phyloP scores from a whole-genome alignment of 2,888 invertebrate species.

The Epinotia ramella region DNA sequence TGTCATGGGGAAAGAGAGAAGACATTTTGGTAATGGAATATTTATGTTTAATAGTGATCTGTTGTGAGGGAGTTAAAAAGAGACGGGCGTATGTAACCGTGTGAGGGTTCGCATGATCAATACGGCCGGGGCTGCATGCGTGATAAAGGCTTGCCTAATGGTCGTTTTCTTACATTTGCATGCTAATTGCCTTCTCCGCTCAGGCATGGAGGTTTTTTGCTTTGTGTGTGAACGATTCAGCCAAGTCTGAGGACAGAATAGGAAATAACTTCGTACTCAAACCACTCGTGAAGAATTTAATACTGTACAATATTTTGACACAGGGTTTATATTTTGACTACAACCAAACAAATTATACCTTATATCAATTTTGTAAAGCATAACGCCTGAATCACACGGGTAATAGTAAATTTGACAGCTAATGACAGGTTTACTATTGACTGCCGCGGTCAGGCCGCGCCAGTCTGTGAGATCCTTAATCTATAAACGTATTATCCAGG shows the following conservation, averaged over 20 bases:
- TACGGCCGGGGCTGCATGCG: slow-evolving; percentile 70
- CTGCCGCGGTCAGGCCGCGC: too few relatives aligned
- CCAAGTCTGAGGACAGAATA: slow-evolving; percentile 51
- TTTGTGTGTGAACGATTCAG: slow-evolving; percentile 70
- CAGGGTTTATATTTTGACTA: background rate
- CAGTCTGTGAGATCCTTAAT: too few relatives aligned
- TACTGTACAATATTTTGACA: background rate
- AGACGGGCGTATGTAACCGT: slow-evolving; percentile 82
- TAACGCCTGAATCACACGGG: background rate
- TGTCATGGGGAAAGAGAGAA: slow-evolving; percentile 49
- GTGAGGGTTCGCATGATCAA: slow-evolving; percentile 81
- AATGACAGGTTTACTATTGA: too few relatives aligned
- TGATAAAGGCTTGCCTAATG: slow-evolving; percentile 70
- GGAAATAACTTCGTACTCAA: slow-evolving; percentile 2
- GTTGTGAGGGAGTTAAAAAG: slow-evolving; percentile 83
- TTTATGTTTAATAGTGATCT: slow-evolving; percentile 83
- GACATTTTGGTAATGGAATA: slow-evolving; percentile 65
- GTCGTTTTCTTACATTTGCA: slow-evolving; percentile 85
- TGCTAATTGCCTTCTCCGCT: slow-evolving; percentile 79
- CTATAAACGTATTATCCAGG: background rate
- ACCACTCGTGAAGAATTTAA: background rate
- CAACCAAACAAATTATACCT: background rate
- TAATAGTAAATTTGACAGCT: too few relatives aligned
- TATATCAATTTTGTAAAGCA: too few relatives aligned
- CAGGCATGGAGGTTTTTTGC: slow-evolving; percentile 65